A percentile compares a stretch with the other conserved stretches of the same genome.
These are phyloP conservation scores for Muntiacus muntjak DNA, from an alignment of 2,113 vertebrate genomes.

Conservation along the genomic window DNA sequence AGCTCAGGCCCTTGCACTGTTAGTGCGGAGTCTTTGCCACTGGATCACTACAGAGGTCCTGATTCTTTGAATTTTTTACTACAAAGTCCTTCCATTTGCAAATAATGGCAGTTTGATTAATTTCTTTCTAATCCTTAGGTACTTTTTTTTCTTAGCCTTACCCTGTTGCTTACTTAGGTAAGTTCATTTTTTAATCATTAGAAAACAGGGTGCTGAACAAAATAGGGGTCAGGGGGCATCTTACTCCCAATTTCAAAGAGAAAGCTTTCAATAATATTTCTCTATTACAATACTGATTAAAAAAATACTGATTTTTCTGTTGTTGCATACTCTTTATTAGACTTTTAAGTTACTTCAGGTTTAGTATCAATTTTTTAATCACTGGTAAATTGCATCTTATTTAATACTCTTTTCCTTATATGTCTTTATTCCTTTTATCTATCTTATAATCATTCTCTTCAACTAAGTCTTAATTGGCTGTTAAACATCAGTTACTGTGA, in stretches of 20 bases:
- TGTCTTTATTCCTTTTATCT: neutral
- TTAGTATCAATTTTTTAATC: neutral
- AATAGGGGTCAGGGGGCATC: neutral
- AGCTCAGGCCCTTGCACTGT: neutral
- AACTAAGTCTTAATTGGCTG: neutral
- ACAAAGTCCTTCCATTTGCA: neutral
- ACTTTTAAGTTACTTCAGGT: neutral
- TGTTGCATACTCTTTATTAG: neutral
- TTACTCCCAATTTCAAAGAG: neutral
- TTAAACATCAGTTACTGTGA: neutral
- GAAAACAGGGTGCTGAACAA: neutral
- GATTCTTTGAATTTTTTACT: neutral
- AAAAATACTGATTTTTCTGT: neutral
- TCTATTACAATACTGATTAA: neutral
- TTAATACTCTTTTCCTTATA: neutral
- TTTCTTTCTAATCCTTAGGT: neutral
- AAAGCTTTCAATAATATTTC: neutral
- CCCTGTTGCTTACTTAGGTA: neutral
- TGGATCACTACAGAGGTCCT: neutral
- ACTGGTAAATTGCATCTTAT: neutral
- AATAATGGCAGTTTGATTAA: neutral
- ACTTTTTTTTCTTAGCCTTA: neutral
- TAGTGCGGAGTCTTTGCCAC: neutral
- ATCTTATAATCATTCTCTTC: neutral
- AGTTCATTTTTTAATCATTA: neutral